phyloP scores from a whole-genome alignment of 2,113 vertebrate species.

The Cichladusa arquata region DNA sequence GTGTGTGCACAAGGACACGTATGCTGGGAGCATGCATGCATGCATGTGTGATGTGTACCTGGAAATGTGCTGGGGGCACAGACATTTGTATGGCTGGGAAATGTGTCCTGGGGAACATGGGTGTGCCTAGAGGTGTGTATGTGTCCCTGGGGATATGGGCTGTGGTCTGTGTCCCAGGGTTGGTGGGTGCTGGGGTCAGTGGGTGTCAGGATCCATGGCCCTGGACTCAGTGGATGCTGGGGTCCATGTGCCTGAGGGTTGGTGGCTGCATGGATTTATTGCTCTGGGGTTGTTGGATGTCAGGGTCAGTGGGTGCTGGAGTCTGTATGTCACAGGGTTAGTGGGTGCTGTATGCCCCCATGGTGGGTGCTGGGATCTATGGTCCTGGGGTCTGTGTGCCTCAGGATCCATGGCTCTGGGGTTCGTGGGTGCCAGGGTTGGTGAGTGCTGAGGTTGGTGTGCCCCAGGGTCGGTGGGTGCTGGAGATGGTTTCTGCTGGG shows the following conservation, averaged over 20 bases:
- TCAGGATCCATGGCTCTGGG: neutral
- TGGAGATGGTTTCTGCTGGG: neutral
- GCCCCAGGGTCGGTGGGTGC: neutral
- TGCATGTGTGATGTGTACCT: neutral
- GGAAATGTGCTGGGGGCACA: neutral
- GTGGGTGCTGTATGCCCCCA: too few relatives aligned
- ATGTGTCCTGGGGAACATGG: neutral
- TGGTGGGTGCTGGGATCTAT: neutral
- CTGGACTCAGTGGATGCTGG: neutral
- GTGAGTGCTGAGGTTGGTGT: neutral
- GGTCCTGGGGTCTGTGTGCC: neutral
- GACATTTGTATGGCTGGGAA: neutral
- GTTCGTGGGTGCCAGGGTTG: neutral
- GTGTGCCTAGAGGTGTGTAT: neutral
- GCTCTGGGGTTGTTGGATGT: too few relatives aligned
- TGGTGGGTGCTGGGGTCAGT: neutral
- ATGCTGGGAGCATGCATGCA: neutral
- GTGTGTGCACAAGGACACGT: fast-evolving
- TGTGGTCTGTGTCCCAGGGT: neutral
- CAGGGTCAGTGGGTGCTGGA: neutral
- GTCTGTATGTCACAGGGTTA: neutral
- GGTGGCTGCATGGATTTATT: neutral
- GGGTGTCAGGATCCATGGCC: neutral
- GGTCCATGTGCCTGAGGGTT: neutral
- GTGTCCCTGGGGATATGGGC: neutral